A percentile compares a stretch with the other conserved stretches of the same genome.
Evolutionary conservation across 2,113 vertebrate genomes (phyloP).

Genomic region (Thomomys bottae): DNA sequence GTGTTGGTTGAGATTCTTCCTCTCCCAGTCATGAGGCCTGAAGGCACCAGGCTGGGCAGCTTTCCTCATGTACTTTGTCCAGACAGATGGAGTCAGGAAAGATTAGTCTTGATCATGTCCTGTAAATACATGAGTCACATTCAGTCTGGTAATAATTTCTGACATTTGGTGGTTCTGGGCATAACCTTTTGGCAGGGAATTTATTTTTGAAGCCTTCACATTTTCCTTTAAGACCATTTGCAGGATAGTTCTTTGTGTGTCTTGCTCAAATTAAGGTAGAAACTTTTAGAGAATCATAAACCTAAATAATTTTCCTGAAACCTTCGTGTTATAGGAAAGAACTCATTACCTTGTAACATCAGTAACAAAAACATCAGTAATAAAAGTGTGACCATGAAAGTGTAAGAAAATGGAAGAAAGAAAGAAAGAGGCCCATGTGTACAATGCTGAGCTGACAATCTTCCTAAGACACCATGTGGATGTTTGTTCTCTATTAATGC

Average conservation of each 20-base stretch:
- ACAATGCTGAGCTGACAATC: not conserved
- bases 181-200: conserved; percentile 61
- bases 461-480: not conserved
- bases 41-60: not conserved
- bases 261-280: conserved; percentile 44
- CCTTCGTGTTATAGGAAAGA: conserved; percentile 18
- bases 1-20: not conserved
- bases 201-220: conserved; percentile 61
- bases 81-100: conserved; percentile 78
- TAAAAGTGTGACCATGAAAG: not conserved
- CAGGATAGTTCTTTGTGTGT: conserved; percentile 4
- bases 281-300: not conserved
- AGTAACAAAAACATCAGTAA: not conserved
- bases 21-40: conserved; percentile 21
- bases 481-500: not conserved
- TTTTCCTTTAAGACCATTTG: conserved; percentile 52
- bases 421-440: not conserved
- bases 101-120: conserved; percentile 70
- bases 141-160: conserved; percentile 70
- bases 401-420: not conserved
- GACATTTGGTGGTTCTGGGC: conserved; percentile 72
- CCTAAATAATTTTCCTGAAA: not conserved
- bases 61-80: conserved; percentile 60
- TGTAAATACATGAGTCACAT: conserved; percentile 65
- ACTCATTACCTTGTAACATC: not conserved